Base-by-base conservation (phyloP, 2,113 vertebrate species). In the Miniopterus natalensis region DNA sequence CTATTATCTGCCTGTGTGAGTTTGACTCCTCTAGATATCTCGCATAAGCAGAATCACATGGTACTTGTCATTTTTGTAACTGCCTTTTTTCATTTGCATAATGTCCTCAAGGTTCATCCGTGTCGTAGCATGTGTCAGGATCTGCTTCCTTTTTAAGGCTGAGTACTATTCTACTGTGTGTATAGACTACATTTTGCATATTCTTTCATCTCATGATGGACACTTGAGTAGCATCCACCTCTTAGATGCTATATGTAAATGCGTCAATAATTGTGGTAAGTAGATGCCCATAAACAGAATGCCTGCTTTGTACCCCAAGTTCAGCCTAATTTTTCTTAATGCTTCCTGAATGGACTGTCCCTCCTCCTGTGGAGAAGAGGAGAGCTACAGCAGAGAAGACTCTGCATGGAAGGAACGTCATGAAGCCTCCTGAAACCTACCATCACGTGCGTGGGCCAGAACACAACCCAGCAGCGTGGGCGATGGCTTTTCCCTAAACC, bases 391-490 rank as follows among this genome's bases (percentile, higher is more conserved):
- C 14, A 5, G 36, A 57, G 10, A 91, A 15, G 47, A 40, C 14
- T 25, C 68, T 25, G 12, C 25, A n/a, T 6, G 3, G 18, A 49
- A 89, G 23, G 29, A 55, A 36, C 0, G 13, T 68, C n/a, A 7
- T 0, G 0, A 12, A 4, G 4, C n/a, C 31, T 12, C n/a, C 40
- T 9, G n/a, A 84, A 55, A 53, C 18, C 36, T 3, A 2, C 12
- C 36, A 40, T 40, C 61, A 81, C 2, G 25, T 4, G 3, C 40
- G 42, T 1, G 14, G 14, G 25, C 27, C 29, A 53, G 11, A 45
- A 8, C 45, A 17, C 0, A 0, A 12, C 55, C 31, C 45, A 59
- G 36, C 40, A 27, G 27, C 36, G 27, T 2, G 15, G 29, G n/a
- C 6, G 11, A 15, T 0, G 27, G 27, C 40, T 42, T 21, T 40